Base-by-base conservation (phyloP, 2,113 vertebrate species). In the Muscicapa adusta region DNA sequence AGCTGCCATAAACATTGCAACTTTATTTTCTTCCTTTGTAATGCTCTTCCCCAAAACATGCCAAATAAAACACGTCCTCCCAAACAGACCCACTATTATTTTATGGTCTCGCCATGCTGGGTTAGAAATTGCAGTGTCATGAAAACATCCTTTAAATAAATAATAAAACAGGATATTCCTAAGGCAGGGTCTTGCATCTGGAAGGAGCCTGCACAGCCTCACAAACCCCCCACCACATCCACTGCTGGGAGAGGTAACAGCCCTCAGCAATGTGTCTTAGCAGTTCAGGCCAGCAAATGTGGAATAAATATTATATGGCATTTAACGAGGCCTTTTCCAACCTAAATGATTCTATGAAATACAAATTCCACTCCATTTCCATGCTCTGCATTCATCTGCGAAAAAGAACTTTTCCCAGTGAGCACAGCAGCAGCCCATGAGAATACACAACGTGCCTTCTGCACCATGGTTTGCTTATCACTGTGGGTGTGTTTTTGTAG, bases 61-160 rank as follows among this genome's bases (percentile, higher is more conserved):
- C 95, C 96, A 96, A 88, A 85, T 85, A 93, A 94, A 97, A 93
- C 94, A 91, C 71, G 36, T 88, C 87, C 82, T 74, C 79, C 90
- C 62, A 66, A 89, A 95, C 90, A 95, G 93, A 83, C 67, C 74
- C 29, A 0, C 56, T 70, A 24, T 94, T 94, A 81, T 96, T 97
- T 93, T 38, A 86, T 7, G 65, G 80, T 18, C 81, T 93, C 34
- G 1, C 68, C 79, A 53, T 8, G 85, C 91, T 87, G 93, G 56
- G 75, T 68, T 94, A 77, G 85, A 94, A 96, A 96, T 73, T 86
- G 93, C 89, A 91, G 63, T 7, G 89, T 96, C 87, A 91, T 85
- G 85, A 96, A 94, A 93, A 95, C 51, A 74, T 93, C 75, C 75
- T 67, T 95, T 53, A 93, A 88, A 96, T 88, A 96, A 96, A 96